Conservation (phyloP, 1,140 invertebrate genomes). For the Uloborus diversus region DNA sequence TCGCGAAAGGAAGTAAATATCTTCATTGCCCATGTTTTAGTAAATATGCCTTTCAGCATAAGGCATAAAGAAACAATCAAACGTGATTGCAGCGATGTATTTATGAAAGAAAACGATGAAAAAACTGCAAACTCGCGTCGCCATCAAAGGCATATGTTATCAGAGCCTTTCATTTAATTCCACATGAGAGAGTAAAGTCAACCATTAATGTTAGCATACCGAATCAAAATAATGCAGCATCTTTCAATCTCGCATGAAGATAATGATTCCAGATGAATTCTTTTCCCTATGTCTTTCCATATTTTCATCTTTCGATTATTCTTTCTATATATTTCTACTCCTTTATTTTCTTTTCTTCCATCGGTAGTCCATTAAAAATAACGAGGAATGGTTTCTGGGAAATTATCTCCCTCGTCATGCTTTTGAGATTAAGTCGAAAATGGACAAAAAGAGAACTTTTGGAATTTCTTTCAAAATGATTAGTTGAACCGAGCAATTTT, state of each 20-base stretch:
- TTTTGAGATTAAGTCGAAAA: too few species aligned
- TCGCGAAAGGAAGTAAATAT: too few species aligned
- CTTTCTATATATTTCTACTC: too few species aligned
- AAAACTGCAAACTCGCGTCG: too few species aligned
- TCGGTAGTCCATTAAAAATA: conserved; percentile 44
- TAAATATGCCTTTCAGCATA: neutral
- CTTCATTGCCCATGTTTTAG: neutral
- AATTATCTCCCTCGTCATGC: neutral
- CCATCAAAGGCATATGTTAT: too few species aligned
- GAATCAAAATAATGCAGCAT: conserved; percentile 42
- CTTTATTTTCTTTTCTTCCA: neutral
- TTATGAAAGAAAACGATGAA: too few species aligned
- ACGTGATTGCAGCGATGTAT: too few species aligned
- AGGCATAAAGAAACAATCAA: conserved; percentile 3
- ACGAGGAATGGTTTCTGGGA: conserved; percentile 20
- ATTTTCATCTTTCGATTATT: conserved; percentile 17
- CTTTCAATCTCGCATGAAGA: conserved; percentile 35
- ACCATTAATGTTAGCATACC: conserved; percentile 6
- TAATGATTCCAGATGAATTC: conserved; percentile 52
- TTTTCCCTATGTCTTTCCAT: conserved; percentile 24
- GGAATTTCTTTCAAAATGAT: too few species aligned
- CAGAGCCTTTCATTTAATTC: conserved; percentile 25
- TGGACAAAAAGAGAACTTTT: too few species aligned
- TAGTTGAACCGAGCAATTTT: too few species aligned
- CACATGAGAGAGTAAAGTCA: neutral